A percentile compares a stretch with the other conserved stretches of the same genome.
phyloP scores from a whole-genome alignment of 2,797 vertebrate genomes.

The Enteromius treurensis region DNA sequence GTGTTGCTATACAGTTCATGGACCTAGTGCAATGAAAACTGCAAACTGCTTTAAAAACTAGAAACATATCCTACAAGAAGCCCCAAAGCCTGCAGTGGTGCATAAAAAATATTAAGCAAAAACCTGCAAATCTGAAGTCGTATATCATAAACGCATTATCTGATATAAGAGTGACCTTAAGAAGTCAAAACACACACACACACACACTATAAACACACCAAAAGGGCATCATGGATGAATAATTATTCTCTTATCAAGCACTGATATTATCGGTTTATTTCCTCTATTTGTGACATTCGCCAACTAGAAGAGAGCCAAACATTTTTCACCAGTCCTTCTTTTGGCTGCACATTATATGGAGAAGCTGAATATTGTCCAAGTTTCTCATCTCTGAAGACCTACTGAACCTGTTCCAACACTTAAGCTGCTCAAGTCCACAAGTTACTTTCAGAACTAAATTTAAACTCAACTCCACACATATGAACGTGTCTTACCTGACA shows the following conservation, averaged over 20 bases:
- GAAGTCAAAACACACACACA: background rate
- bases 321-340: slow-evolving; percentile 6
- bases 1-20: background rate
- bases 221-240: background rate
- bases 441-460: background rate
- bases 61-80: background rate
- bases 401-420: slow-evolving; percentile 17
- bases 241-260: background rate
- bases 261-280: background rate
- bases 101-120: background rate
- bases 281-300: background rate
- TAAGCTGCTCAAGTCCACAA: background rate
- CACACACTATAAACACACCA: background rate
- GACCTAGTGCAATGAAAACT: background rate
- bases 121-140: background rate
- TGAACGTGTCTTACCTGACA: background rate
- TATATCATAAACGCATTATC: slow-evolving; percentile 2
- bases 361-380: slow-evolving; percentile 2
- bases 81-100: background rate
- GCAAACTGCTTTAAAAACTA: background rate
- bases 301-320: background rate
- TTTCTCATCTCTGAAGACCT: slow-evolving; percentile 17
- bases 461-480: background rate
- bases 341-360: background rate
- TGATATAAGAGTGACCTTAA: background rate